Conservation (phyloP, 2,888 invertebrate genomes). For the Cataglyphis rosenhaueri region DNA sequence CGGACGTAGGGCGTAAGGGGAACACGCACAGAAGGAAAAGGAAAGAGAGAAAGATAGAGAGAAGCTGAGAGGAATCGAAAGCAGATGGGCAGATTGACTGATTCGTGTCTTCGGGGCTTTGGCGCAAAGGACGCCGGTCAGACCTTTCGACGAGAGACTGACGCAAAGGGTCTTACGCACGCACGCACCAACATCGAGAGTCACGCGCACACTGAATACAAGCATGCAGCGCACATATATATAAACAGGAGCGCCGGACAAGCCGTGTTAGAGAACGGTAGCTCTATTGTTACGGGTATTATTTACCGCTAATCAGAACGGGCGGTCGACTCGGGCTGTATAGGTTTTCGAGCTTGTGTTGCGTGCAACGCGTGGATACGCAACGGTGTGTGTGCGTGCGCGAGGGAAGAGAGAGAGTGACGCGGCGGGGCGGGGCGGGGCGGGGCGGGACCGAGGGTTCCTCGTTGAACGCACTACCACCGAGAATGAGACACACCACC, state of each 20-base stretch:
- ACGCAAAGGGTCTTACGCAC: conserved; percentile 64
- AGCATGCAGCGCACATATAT: conserved; percentile 1
- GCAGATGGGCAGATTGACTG: conserved; percentile 76
- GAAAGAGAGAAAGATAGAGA: conserved; percentile 44
- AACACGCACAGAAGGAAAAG: conserved; percentile 46
- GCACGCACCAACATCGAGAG: conserved; percentile 15
- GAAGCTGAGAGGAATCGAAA: conserved; percentile 66
- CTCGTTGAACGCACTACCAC: conserved; percentile 19
- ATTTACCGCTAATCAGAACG: conserved; percentile 76
- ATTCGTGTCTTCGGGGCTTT: conserved; percentile 70
- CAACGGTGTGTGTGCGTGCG: conserved; percentile 14
- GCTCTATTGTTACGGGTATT: conserved; percentile 75
- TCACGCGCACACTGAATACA: conserved; percentile 13
- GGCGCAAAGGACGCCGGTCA: conserved; percentile 58
- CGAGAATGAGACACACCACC: conserved; percentile 49
- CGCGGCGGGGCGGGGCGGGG: neutral
- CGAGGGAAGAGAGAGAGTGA: neutral
- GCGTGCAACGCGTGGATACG: neutral
- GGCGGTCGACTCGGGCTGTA: conserved; percentile 32
- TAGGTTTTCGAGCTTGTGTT: neutral
- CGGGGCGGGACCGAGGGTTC: conserved; percentile 12
- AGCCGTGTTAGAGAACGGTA: conserved; percentile 54
- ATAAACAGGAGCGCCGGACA: conserved; percentile 47
- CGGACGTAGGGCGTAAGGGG: conserved; percentile 62
- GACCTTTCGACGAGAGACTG: conserved; percentile 31